A percentile compares a stretch with the other conserved stretches of the same genome.
Conservation (phyloP, 1,140 invertebrate species). For the Philaenus spumarius region DNA sequence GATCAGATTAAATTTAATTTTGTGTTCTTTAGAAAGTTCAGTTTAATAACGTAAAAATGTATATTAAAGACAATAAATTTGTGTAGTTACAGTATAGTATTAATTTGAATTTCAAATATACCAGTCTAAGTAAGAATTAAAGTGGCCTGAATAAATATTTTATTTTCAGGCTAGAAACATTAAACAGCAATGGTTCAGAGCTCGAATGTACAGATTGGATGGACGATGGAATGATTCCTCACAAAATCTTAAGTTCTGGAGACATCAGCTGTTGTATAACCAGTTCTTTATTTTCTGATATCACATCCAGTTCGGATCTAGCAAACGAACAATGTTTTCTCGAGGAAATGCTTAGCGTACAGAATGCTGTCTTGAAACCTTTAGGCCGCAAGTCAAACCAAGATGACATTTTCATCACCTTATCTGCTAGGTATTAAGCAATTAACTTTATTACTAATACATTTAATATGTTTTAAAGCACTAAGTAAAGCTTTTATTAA, state of each 20-base stretch:
- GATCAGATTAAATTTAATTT: too few species aligned
- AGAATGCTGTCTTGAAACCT: slow-evolving; percentile 21
- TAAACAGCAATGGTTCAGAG: slow-evolving; percentile 9
- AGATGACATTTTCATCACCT: slow-evolving; percentile 20
- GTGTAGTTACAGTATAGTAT: too few species aligned
- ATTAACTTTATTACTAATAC: not conserved
- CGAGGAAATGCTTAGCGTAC: slow-evolving; percentile 56
- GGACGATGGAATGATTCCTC: slow-evolving; percentile 21
- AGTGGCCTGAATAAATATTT: too few species aligned
- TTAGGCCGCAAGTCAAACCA: slow-evolving; percentile 19
- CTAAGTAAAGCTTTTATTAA: not conserved
- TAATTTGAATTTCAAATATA: too few species aligned
- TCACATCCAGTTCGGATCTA: slow-evolving; percentile 39
- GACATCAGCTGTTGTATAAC: slow-evolving; percentile 38
- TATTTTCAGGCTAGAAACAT: not conserved
- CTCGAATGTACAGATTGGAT: not conserved
- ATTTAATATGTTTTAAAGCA: not conserved
- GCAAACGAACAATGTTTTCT: slow-evolving; percentile 59
- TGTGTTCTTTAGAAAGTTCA: too few species aligned
- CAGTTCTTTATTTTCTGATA: slow-evolving; percentile 26
- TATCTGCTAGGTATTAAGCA: slow-evolving; percentile 13
- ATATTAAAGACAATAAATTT: too few species aligned
- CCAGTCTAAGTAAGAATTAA: too few species aligned
- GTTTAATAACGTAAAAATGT: too few species aligned
- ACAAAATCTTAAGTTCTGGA: slow-evolving; percentile 39